phyloP scores from a whole-genome alignment of 2,113 vertebrate species.

The Pomatorhinus ruficollis region DNA sequence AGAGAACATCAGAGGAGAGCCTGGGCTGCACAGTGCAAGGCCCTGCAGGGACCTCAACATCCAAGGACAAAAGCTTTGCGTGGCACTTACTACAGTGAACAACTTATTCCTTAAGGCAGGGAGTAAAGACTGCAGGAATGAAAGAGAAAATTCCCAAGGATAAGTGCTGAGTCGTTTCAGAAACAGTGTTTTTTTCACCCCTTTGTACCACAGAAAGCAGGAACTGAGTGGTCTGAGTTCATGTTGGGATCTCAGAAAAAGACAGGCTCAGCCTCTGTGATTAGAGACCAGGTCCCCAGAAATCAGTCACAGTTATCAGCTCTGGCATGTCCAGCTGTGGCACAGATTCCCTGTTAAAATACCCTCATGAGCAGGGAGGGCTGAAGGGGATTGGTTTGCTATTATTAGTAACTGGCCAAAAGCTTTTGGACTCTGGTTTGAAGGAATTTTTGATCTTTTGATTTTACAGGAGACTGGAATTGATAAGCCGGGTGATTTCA shows the following conservation, averaged over 20 bases:
- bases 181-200: not conserved
- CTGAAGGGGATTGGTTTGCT: slow-evolving; percentile 51
- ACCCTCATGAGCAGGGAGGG: not conserved
- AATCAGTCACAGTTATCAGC: not conserved
- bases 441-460: slow-evolving; percentile 53
- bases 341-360: not conserved
- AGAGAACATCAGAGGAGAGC: not conserved
- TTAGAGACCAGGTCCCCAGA: not conserved
- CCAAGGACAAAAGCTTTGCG: not conserved
- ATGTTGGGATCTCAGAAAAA: not conserved
- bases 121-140: not conserved
- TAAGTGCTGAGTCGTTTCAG: rapidly evolving
- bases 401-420: slow-evolving; percentile 24
- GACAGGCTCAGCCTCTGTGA: not conserved
- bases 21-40: not conserved
- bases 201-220: not conserved
- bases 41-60: not conserved
- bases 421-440: slow-evolving; percentile 24
- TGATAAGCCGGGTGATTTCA: slow-evolving; percentile 56
- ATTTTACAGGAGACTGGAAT: slow-evolving; percentile 69
- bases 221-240: not conserved
- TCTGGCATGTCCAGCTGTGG: not conserved
- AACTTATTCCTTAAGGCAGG: not conserved
- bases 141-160: not conserved
- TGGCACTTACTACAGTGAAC: not conserved